Conservation (phyloP, 2,113 vertebrate genomes). For the Gopherus flavomarginatus region DNA sequence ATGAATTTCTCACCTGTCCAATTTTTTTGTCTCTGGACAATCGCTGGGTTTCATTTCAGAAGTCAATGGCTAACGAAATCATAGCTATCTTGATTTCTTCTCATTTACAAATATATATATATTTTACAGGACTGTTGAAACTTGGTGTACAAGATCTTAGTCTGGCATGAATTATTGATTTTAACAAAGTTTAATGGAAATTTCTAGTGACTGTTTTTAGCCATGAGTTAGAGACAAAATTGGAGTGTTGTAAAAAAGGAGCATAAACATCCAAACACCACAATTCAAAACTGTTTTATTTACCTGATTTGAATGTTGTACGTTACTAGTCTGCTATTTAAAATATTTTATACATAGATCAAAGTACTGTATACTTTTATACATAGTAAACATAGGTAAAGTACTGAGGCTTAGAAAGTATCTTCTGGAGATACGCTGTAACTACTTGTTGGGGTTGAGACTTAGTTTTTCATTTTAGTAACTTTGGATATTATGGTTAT, state of each 20-base stretch:
- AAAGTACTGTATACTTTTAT: too few species aligned
- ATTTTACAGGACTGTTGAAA: conserved; percentile 52
- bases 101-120: not conserved
- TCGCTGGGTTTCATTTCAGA: not conserved
- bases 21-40: not conserved
- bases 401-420: not conserved
- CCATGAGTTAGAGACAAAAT: conserved; percentile 52
- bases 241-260: not conserved
- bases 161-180: conserved; percentile 55
- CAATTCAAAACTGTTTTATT: conserved; percentile 63
- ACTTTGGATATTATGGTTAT: not conserved
- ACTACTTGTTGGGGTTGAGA: conserved; percentile 33
- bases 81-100: not conserved
- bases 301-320: conserved; percentile 59
- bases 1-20: not conserved
- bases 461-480: conserved; percentile 24
- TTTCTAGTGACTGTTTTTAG: conserved; percentile 47
- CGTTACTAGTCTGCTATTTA: conserved; percentile 30
- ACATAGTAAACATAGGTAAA: not conserved
- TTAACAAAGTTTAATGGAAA: conserved; percentile 59
- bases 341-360: not conserved
- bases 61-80: not conserved
- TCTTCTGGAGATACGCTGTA: not conserved
- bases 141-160: conserved; percentile 47
- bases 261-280: not conserved